Evolutionary conservation across 2,888 invertebrate genomes (phyloP), one percentile per base, ranked within the genome.

Genomic region (Invenusta paracnida): DNA sequence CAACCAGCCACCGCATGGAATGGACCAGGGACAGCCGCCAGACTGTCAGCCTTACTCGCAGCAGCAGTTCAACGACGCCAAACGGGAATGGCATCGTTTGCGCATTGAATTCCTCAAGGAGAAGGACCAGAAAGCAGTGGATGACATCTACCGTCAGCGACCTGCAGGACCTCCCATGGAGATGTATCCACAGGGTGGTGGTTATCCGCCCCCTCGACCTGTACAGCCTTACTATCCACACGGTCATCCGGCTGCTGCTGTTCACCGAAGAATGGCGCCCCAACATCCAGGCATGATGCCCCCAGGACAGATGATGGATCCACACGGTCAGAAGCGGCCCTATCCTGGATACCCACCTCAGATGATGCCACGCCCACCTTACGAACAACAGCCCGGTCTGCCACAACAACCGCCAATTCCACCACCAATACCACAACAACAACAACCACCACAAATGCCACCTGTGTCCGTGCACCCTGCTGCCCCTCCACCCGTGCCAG

Each of bases 71-170:
- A 73, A 73, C 23, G 73, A 73, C 73, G 73, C 73, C 73, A 73
- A 73, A 23, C 17, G 73, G 17, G 73, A 73, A 23, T 73, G 73
- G 73, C 73, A 73, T 73, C 73, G 73, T 5, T 23, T 73, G 2
- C 73, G 73, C 27, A 73, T 73, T 23, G 73, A 73, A 23, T 73
- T 73, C 27, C 73, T 73, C 17, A 73, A 73, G 73, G 73, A 73
- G 27, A 73, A 73, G 73, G 73, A 73, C 73, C 73, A 73, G 73
- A 73, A 73, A 73, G 73, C 73, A 23, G 73, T 73, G 5, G 73
- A 73, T 5, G 73, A 73, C 73, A 73, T 73, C 73, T 73, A 73
- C 27, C 73, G 73, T 23, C 73, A 73, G 73, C 11, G 73, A 23
- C 73, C 73, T 5, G 48, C 48, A 11, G 48, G 48, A 5, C 48